Base-by-base conservation (phyloP, 1,140 invertebrate species). In the Trachymyrmex cornetzi region DNA sequence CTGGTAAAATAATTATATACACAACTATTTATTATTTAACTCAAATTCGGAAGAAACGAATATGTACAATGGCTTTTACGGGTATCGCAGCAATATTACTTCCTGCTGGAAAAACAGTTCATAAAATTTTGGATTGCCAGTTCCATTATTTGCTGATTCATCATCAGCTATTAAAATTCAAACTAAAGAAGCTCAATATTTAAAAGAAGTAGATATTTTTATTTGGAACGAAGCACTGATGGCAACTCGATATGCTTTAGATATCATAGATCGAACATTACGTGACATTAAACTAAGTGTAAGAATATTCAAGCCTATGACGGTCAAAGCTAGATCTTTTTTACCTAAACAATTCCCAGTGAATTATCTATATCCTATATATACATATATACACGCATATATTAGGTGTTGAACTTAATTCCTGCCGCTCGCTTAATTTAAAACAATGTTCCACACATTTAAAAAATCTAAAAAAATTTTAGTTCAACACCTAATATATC, bases 111-210 rank as follows among this genome's bases (percentile, higher is more conserved):
- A 64, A 64, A 7, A 64, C 27, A 64, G 61, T 64, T 34, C 27
- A 64, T 64, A 64, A 64, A 24, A 64, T 14, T 5, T 64, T 64
- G 4, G 5, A 64, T 64, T 64, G 19, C 27, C 61, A 30, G 61
- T 30, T 34, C 27, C 27, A 64, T 64, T 61, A 61, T 61, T 61
- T 61, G 59, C 59, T 61, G 59, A 61, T 61, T 61, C 59, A 14
- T 27, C 22, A 64, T 30, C 27, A 19, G 5, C 1, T 16, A 64
- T 64, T 64, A 64, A 64, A 64, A 64, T 30, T 12, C 12, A 64
- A 19, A 34, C 27, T 1, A 64, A 64, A 16, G 27, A 64, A 64
- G 3, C 59, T 27, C 22, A 27, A 27, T 24, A 61, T 61, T 61
- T 61, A n/a, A 61, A 61, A 24, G 22, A 61, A 57, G 19, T 14